A percentile compares a stretch with the other conserved stretches of the same genome.
These are phyloP conservation scores for Lycaon pictus DNA, from an alignment of 2,113 vertebrate genomes.

Conservation along the genomic window DNA sequence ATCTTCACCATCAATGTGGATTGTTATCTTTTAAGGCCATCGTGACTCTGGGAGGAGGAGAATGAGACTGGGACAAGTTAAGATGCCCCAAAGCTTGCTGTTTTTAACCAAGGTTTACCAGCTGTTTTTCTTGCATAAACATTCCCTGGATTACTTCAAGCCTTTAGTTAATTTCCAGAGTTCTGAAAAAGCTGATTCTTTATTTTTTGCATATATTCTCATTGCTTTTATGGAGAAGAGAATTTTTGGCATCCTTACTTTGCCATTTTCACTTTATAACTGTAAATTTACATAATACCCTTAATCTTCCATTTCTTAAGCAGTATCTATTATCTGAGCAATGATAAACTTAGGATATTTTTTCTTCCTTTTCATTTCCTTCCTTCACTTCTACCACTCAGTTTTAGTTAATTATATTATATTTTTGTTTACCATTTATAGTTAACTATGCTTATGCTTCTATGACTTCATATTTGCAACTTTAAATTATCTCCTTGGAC, in stretches of 20 bases:
- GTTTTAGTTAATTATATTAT: slow-evolving; percentile 69
- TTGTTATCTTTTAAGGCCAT: not conserved
- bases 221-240: slow-evolving; percentile 24
- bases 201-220: slow-evolving; percentile 31
- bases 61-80: not conserved
- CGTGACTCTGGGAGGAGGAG: not conserved
- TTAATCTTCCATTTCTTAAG: slow-evolving; percentile 38
- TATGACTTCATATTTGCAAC: slow-evolving; percentile 59
- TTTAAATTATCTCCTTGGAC: slow-evolving; percentile 68
- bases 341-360: slow-evolving; percentile 31
- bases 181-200: slow-evolving; percentile 2
- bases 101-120: slow-evolving; percentile 17
- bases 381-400: slow-evolving; percentile 35
- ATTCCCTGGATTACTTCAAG: not conserved
- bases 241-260: not conserved
- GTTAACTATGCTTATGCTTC: slow-evolving; percentile 57
- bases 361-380: slow-evolving; percentile 30
- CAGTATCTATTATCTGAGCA: slow-evolving; percentile 27
- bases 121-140: not conserved
- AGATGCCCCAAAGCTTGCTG: not conserved
- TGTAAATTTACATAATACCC: slow-evolving; percentile 35
- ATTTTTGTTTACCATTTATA: slow-evolving; percentile 66
- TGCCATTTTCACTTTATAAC: slow-evolving; percentile 48
- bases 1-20: not conserved
- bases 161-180: slow-evolving; percentile 47